phyloP scores from a whole-genome alignment of 2,797 vertebrate species.

The Chromis chromis region DNA sequence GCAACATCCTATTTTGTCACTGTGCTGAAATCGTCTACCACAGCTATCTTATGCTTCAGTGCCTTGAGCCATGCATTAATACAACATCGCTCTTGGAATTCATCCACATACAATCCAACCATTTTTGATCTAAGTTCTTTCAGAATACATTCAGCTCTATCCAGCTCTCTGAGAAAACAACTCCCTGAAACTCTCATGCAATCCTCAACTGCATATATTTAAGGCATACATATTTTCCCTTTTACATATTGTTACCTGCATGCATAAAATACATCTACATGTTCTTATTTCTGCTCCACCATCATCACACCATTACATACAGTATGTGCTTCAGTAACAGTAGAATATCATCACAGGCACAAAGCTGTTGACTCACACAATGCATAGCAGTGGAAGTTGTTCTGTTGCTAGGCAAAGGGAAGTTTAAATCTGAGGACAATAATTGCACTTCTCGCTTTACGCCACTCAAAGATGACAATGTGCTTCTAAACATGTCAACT shows the following conservation, averaged over 20 bases:
- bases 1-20: slow-evolving; percentile 50
- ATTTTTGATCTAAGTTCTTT: slow-evolving; percentile 40
- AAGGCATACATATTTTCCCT: slow-evolving; percentile 70
- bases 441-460: slow-evolving; percentile 66
- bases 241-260: slow-evolving; percentile 71
- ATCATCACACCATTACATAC: slow-evolving; percentile 55
- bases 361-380: slow-evolving; percentile 41
- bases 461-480: slow-evolving; percentile 59
- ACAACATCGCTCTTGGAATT: slow-evolving; percentile 44
- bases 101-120: slow-evolving; percentile 43
- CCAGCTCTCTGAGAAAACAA: slow-evolving; percentile 46
- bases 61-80: slow-evolving; percentile 35
- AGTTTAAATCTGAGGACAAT: slow-evolving; percentile 46
- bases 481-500: slow-evolving; percentile 44
- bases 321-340: slow-evolving; percentile 65
- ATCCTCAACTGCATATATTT: slow-evolving; percentile 60
- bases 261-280: slow-evolving; percentile 64
- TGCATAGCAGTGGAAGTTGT: slow-evolving; percentile 54
- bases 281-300: slow-evolving; percentile 53
- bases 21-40: slow-evolving; percentile 43
- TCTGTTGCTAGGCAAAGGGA: slow-evolving; percentile 41
- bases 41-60: slow-evolving; percentile 30
- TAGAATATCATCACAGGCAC: slow-evolving; percentile 59
- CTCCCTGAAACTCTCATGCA: slow-evolving; percentile 57
- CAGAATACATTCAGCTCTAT: slow-evolving; percentile 43